phyloP scores from a whole-genome alignment of 2,797 vertebrate species.

The Pseudopleuronectes americanus region DNA sequence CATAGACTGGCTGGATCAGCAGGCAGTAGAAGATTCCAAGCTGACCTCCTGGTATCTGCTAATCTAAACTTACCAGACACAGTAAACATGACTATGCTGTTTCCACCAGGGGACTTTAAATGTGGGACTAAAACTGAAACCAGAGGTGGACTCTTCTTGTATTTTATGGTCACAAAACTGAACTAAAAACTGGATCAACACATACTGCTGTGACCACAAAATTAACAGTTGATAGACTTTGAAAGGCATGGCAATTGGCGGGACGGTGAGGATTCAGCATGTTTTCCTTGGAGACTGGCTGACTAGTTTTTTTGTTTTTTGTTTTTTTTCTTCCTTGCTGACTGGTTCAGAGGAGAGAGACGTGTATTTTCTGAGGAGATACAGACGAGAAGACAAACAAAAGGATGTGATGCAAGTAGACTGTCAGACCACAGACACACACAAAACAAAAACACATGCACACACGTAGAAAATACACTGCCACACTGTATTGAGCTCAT shows the following conservation, averaged over 20 bases:
- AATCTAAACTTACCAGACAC: not conserved
- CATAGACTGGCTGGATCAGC: not conserved
- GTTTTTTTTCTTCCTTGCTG: constrained; percentile 51
- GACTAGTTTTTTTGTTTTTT: constrained; percentile 7
- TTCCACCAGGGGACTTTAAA: constrained; percentile 36
- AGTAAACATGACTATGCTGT: constrained; percentile 15
- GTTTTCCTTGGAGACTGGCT: constrained; percentile 26
- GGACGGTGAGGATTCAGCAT: constrained; percentile 30
- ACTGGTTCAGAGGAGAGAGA: constrained; percentile 57
- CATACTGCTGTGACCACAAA: constrained; percentile 26
- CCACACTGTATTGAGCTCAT: constrained; percentile 42
- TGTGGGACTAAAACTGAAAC: not conserved
- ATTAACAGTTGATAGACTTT: constrained; percentile 5
- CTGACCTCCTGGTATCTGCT: not conserved
- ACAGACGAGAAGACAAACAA: constrained; percentile 22
- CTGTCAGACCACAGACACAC: constrained; percentile 43
- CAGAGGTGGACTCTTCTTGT: constrained; percentile 8
- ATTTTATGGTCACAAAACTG: constrained; percentile 35
- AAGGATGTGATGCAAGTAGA: constrained; percentile 3
- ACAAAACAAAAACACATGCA: constrained; percentile 13
- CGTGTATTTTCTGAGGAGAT: constrained; percentile 38
- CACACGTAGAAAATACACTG: constrained; percentile 34
- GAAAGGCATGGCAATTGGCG: not conserved
- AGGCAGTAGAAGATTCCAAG: not conserved
- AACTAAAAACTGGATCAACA: constrained; percentile 50